Evolutionary conservation across 1,140 invertebrate species (phyloP).

Genomic region (Harlomillsia oculata): DNA sequence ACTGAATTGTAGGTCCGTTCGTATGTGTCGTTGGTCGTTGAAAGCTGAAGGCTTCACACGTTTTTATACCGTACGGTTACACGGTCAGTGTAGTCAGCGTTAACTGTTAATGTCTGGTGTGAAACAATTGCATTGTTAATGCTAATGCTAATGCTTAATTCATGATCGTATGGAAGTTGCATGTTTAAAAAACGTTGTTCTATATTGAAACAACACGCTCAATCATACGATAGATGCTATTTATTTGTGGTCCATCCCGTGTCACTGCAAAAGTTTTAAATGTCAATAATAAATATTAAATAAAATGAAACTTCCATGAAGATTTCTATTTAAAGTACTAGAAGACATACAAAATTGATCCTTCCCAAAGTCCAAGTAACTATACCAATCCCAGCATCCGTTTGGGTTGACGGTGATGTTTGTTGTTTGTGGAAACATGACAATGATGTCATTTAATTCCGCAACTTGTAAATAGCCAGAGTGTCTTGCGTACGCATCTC

Average conservation of each 20-base stretch:
- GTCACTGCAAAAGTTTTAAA: not conserved
- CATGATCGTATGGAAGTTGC: too few relatives aligned
- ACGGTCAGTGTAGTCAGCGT: too few relatives aligned
- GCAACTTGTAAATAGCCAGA: conserved; percentile 15
- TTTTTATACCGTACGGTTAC: too few relatives aligned
- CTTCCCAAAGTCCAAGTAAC: not conserved
- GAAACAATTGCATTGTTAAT: too few relatives aligned
- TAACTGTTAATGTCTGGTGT: too few relatives aligned
- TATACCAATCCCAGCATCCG: conserved; percentile 20
- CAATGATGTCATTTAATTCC: conserved; percentile 15
- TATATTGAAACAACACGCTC: not conserved
- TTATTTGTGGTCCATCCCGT: not conserved
- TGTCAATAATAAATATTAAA: not conserved
- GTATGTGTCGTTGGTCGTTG: too few relatives aligned
- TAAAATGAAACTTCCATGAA: not conserved
- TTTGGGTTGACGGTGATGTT: not conserved
- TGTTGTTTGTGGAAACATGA: conserved; percentile 14
- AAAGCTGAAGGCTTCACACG: too few relatives aligned
- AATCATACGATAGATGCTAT: not conserved
- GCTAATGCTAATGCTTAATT: too few relatives aligned
- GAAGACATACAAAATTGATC: not conserved
- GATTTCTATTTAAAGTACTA: not conserved
- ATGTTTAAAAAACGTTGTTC: too few relatives aligned
- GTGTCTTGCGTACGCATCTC: conserved; percentile 10
- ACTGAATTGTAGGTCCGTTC: too few relatives aligned